phyloP scores from a whole-genome alignment of 2,113 vertebrate species.

The Heterotis niloticus region DNA sequence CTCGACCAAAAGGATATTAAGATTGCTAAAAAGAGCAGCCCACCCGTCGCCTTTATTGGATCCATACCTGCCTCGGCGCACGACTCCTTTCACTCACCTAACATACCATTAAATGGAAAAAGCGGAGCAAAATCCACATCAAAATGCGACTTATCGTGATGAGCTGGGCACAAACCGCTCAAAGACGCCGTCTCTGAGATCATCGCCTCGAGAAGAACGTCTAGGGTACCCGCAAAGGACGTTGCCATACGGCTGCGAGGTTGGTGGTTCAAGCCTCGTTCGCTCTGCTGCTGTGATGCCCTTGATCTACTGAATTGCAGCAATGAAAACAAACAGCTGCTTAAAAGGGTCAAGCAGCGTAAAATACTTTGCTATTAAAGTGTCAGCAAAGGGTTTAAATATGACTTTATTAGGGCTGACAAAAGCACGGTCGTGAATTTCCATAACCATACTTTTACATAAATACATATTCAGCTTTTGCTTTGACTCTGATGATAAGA shows the following conservation, averaged over 20 bases:
- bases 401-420: too few relatives aligned
- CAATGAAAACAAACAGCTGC: too few relatives aligned
- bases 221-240: too few relatives aligned
- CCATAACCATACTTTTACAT: background rate
- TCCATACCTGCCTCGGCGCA: conserved; percentile 15
- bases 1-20: background rate
- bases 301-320: too few relatives aligned
- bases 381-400: too few relatives aligned
- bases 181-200: too few relatives aligned
- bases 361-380: background rate
- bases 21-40: conserved; percentile 9
- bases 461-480: background rate
- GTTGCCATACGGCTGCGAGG: background rate
- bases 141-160: conserved; percentile 28
- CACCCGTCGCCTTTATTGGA: conserved; percentile 38
- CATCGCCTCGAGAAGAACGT: too few relatives aligned
- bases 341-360: background rate
- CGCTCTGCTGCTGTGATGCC: background rate
- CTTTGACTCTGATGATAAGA: background rate
- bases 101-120: conserved; percentile 24
- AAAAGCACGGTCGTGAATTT: background rate
- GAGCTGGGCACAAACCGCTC: background rate
- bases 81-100: conserved; percentile 25
- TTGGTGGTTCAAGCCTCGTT: background rate
- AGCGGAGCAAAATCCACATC: conserved; percentile 24